phyloP scores from a whole-genome alignment of 2,113 vertebrate species.

The Rhinoderma darwinii region DNA sequence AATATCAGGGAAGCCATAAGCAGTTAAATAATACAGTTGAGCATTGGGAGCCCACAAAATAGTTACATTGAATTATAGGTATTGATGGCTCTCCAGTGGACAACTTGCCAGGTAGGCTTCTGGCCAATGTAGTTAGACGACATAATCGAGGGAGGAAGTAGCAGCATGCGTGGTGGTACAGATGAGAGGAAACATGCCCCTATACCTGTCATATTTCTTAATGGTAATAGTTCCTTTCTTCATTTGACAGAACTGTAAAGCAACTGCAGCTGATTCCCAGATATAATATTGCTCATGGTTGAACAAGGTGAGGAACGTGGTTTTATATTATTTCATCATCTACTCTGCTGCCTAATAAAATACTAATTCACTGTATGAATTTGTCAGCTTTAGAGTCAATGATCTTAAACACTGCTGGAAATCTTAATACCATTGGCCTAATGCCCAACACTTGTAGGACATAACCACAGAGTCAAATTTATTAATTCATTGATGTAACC shows the following conservation, averaged over 20 bases:
- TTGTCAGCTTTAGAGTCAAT: constrained; percentile 7
- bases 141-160: too few species aligned
- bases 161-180: too few species aligned
- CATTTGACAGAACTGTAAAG: background rate
- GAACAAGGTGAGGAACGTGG: background rate
- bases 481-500: background rate
- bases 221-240: too few species aligned
- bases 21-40: too few species aligned
- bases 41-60: too few species aligned
- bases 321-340: background rate
- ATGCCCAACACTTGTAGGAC: background rate
- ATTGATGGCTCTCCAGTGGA: too few species aligned
- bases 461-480: background rate
- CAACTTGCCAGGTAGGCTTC: too few species aligned
- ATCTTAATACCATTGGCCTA: background rate
- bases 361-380: constrained; percentile 1
- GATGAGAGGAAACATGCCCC: too few species aligned
- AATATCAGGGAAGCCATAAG: too few species aligned
- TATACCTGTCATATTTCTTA: too few species aligned
- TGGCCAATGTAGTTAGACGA: too few species aligned
- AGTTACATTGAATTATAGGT: too few species aligned
- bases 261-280: background rate
- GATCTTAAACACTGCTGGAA: constrained; percentile 6
- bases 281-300: background rate
- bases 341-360: background rate